Base-by-base conservation (phyloP, 2,888 invertebrate species). In the Crioceris asparagi region DNA sequence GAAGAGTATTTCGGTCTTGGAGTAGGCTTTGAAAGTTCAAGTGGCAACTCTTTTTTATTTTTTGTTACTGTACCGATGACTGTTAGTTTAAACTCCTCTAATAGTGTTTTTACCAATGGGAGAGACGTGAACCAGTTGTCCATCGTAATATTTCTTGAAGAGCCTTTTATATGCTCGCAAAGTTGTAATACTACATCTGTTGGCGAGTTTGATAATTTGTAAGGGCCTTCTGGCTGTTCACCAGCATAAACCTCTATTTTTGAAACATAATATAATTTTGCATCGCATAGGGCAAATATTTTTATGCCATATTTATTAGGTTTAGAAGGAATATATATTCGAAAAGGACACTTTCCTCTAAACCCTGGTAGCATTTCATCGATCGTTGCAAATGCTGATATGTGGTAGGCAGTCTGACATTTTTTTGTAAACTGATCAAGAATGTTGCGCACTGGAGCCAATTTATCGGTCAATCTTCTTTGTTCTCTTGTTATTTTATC, bases 271-370 rank as follows among this genome's bases (percentile, higher is more conserved):
- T 17, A 35, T 26, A 19, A 27, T 14, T 29, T 27, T 4, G 27
- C 11, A 29, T 29, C 35, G 11, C n/a, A 17, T 18, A 35, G 8
- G 4, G 27, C 27, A 3, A 10, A 35, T 5, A 35, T 35, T 35
- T 35, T 35, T 10, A 35, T 29, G 11, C 35, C 35, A 15, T 25
- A 35, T 21, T 29, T 35, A 12, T 27, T 17, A n/a, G 29, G 27
- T 12, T 35, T 35, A 10, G 17, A 12, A 17, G 35, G 35, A 4
- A 29, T 35, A 11, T 35, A 35, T 14, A 17, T 15, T 12, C 35
- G 3, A 15, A 35, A 35, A 14, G 2, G 4, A 15, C 35, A 35
- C 16, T 14, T 26, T 5, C 35, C 25, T n/a, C 35, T 15, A 12
- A 35, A 35, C 25, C 27, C 16, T 15, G n/a, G 15, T 11, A 35